A percentile compares a stretch with the other conserved stretches of the same genome.
phyloP scores from a whole-genome alignment of 2,113 vertebrate genomes.

The Ramphastos sulfuratus region DNA sequence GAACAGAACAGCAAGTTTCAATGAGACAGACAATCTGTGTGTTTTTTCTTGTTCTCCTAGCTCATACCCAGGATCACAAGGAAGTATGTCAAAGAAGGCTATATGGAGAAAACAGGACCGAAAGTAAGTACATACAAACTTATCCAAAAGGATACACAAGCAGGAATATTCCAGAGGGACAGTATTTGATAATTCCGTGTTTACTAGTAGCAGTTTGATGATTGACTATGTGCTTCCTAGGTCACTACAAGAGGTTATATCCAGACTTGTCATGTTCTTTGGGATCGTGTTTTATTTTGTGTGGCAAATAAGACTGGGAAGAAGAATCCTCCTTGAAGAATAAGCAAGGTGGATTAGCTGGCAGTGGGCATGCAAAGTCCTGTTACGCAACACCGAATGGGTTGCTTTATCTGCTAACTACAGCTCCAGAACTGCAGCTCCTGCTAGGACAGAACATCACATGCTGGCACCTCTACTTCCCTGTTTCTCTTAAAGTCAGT shows the following conservation, averaged over 20 bases:
- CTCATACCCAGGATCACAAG: conserved; percentile 85
- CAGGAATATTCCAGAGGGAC: not conserved
- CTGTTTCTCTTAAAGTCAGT: conserved; percentile 19
- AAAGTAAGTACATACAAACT: conserved; percentile 76
- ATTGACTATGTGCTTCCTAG: not conserved
- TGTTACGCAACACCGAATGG: not conserved
- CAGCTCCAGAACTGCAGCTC: not conserved
- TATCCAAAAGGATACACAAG: not conserved
- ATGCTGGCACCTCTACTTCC: conserved; percentile 26
- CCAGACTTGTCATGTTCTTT: not conserved
- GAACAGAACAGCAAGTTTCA: not conserved
- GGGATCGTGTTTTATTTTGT: not conserved
- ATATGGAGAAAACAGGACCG: conserved; percentile 96
- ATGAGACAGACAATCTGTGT: not conserved
- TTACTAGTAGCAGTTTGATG: not conserved
- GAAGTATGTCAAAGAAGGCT: conserved; percentile 87
- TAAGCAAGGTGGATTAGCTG: not conserved
- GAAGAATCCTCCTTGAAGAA: not conserved
- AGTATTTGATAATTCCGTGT: not conserved
- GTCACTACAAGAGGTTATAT: not conserved
- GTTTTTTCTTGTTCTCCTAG: conserved; percentile 66
- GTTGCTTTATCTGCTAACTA: not conserved
- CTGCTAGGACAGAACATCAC: not conserved
- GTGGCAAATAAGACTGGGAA: not conserved
- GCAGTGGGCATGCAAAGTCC: not conserved